Base-by-base conservation (phyloP, 2,888 invertebrate species). In the Lissonota sp. region DNA sequence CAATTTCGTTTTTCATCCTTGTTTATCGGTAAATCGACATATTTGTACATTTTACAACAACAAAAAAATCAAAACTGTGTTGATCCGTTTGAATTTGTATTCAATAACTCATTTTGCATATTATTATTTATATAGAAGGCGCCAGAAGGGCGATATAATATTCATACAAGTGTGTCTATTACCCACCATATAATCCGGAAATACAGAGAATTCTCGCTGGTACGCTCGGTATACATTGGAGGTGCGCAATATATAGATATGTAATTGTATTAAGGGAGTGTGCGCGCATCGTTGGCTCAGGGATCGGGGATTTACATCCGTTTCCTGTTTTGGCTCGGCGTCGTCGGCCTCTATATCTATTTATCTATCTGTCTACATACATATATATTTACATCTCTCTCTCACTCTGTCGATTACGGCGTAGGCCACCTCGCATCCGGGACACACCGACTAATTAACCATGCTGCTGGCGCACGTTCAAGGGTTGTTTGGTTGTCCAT, bases 401-500 rank as follows among this genome's bases (percentile, higher is more conserved):
- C 10, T 51, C 26, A 51, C 67, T 51, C 75, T 60, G 42, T 67
- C 39, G 67, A 75, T 67, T 66, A 66, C 63, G 78, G 74, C 78
- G 70, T 74, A 66, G 78, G 78, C 66, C 74, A 62, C 60, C 81
- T 80, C 82, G 79, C 79, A 79, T 85, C 84, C 85, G 85, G 83
- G 67, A 84, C 84, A 83, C 83, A 80, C 82, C 81, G 84, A 85
- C 85, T 85, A 85, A 85, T 85, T 85, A 85, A 85, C 85, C 83
- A 82, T 85, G 84, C 84, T 78, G 78, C 82, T 57, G 74, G 51
- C 66, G 66, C 75, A 62, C 78, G 67, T 79, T 71, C 78, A 63
- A 58, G 57, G 71, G 62, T 72, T 75, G 81, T 67, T 78, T 62
- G 62, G 51, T 51, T 39, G 64, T 42, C 71, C 57, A 55, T 53